These are phyloP conservation scores for Nomada ferruginata DNA, from an alignment of 2,888 invertebrate genomes.

Conservation along the genomic window DNA sequence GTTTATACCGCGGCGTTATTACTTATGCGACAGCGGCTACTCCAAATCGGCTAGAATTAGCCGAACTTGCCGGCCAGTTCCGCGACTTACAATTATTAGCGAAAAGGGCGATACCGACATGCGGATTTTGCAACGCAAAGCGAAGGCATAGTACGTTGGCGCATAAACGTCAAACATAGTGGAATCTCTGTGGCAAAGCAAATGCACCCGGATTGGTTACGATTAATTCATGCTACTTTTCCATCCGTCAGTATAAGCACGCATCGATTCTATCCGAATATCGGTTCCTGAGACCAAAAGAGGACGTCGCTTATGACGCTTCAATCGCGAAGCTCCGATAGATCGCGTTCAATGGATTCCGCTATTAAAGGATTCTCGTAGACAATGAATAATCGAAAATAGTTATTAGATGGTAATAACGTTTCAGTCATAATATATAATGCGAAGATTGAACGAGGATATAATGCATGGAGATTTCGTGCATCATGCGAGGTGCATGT, in stretches of 20 bases:
- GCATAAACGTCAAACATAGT: background rate
- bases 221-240: constrained; percentile 62
- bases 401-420: constrained; percentile 30
- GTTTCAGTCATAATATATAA: background rate
- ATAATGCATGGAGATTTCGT: background rate
- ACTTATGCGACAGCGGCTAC: constrained; percentile 62
- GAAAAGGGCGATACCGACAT: background rate
- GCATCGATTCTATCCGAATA: constrained; percentile 49
- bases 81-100: background rate
- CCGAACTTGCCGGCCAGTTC: background rate
- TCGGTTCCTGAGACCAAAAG: constrained; percentile 24
- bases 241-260: constrained; percentile 17
- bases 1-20: constrained; percentile 70
- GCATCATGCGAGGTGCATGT: background rate
- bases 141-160: background rate
- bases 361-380: constrained; percentile 38
- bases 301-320: constrained; percentile 49
- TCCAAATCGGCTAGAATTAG: constrained; percentile 48
- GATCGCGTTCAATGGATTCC: constrained; percentile 26
- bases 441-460: constrained; percentile 1
- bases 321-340: constrained; percentile 30
- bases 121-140: background rate
- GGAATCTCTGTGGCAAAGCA: constrained; percentile 35
- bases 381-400: constrained; percentile 37
- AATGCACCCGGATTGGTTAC: constrained; percentile 62